phyloP scores from a whole-genome alignment of 2,888 invertebrate species.

The Drosophila crucigera region DNA sequence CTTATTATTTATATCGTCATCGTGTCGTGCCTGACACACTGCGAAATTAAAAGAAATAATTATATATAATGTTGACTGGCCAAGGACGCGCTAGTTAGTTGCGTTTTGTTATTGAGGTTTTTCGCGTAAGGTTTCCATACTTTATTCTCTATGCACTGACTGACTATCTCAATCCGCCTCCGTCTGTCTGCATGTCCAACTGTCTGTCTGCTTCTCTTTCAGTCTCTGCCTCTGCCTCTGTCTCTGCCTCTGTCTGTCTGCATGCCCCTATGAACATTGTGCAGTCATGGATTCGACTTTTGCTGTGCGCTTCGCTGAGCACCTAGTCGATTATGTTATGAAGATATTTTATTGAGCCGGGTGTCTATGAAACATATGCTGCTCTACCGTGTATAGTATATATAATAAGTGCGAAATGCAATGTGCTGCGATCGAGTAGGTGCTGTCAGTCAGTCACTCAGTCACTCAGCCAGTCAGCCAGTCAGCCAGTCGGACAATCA shows the following conservation, averaged over 20 bases:
- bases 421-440: constrained; percentile 49
- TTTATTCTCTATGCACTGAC: constrained; percentile 50
- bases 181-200: not conserved
- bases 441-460: constrained; percentile 11
- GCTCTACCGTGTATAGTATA: not conserved
- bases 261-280: constrained; percentile 71
- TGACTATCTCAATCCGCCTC: constrained; percentile 42
- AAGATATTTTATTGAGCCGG: constrained; percentile 13
- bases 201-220: not conserved
- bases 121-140: constrained; percentile 55
- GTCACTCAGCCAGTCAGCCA: constrained; percentile 18
- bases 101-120: constrained; percentile 65
- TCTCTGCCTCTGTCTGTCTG: constrained; percentile 3
- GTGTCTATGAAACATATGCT: constrained; percentile 31
- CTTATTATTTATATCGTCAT: constrained; percentile 52
- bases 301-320: constrained; percentile 61
- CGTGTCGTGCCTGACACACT: constrained; percentile 40
- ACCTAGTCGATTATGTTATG: constrained; percentile 28
- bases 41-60: constrained; percentile 72
- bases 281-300: constrained; percentile 56
- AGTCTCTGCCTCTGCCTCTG: not conserved
- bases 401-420: not conserved
- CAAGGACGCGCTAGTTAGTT: constrained; percentile 75
- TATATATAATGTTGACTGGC: constrained; percentile 72
- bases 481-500: constrained; percentile 12